Base-by-base conservation (phyloP, 2,797 vertebrate genomes). In the Darevskia mixta region DNA sequence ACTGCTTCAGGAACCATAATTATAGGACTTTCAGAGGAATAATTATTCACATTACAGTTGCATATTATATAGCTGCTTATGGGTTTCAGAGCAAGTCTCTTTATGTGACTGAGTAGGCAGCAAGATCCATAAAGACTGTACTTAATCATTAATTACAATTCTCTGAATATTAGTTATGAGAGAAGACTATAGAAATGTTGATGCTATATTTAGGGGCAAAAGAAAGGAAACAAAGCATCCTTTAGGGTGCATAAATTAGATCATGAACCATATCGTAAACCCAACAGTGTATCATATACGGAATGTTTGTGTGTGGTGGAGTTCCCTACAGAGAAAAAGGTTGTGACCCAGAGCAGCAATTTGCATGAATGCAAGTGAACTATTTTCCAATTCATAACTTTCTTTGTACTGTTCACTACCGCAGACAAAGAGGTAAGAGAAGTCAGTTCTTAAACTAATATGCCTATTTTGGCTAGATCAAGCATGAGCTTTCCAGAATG, bases 241-340 rank as follows among this genome's bases (percentile, higher is more conserved):
- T 88, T 86, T 66, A 32, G 49, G 55, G n/a, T 43, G 58, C 32
- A 66, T 85, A 81, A 88, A 85, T 81, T 85, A 80, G 85, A 49
- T 80, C 69, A 80, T 73, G 77, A 80, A 49, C 58, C 55, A 75
- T 67, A 85, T 61, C 23, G 82, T 82, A 76, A 82, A 82, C 7
- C 38, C 41, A 29, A 80, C 13, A 23, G 78, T 66, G 55, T 76
- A 76, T 15, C 58, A 49, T 17, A 38, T 38, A 81, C 75, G 64
- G n/a, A 85, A 61, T n/a, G 35, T 64, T 81, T 75, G 49, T 61
- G 43, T 38, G 29, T 29, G 55, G 27, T 80, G n/a, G 23, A 79
- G 67, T 29, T 73, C 13, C 35, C 41, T 29, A 49, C 38, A n/a
- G 81, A 69, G n/a, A 29, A 23, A 82, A 72, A 64, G 69, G 29